Base-by-base conservation (phyloP, 2,797 vertebrate genomes). In the Anolis apletophallus region DNA sequence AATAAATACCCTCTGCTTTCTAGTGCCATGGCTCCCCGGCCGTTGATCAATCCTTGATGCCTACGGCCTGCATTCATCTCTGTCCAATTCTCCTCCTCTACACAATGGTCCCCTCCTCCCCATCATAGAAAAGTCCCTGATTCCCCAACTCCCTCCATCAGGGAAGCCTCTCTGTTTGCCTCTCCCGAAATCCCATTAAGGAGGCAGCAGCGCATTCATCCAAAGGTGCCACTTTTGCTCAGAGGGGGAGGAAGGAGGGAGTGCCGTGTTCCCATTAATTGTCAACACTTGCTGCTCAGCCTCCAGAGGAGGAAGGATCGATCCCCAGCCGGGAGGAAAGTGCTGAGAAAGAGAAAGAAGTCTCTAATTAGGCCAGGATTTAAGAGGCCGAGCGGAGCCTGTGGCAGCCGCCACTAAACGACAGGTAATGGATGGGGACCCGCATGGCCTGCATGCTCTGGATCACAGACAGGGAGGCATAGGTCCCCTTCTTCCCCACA, bases 251-350 rank as follows among this genome's bases (percentile, higher is more conserved):
- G 84, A 29, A 84, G 74, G 84, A 29, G 59, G 13, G 32, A 32
- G 88, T 67, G 93, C 95, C 90, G 91, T 88, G 89, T 73, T 85
- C 64, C 93, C 90, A 93, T 95, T 94, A 95, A 95, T 94, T 93
- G 94, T 87, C 94, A 94, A 92, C 92, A 90, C 89, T 89, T 94
- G 92, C 90, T 88, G 86, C 94, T 90, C 88, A 93, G 89, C 93
- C 92, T 82, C 64, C 90, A 72, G 92, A 91, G 94, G 52, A 91
- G 94, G 52, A 19, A 69, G 88, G 91, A 96, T 96, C 93, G 14
- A 95, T 95, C 93, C 57, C 55, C 87, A 85, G 89, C 91, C 46
- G 52, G 90, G 88, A 84, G 84, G 78, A 87, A 95, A 95, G 76
- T 88, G 94, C 94, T 95, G 94, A 96, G 91, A 71, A 85, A 88